phyloP scores from a whole-genome alignment of 1,140 invertebrate species.

The Cataglyphis hispanica region DNA sequence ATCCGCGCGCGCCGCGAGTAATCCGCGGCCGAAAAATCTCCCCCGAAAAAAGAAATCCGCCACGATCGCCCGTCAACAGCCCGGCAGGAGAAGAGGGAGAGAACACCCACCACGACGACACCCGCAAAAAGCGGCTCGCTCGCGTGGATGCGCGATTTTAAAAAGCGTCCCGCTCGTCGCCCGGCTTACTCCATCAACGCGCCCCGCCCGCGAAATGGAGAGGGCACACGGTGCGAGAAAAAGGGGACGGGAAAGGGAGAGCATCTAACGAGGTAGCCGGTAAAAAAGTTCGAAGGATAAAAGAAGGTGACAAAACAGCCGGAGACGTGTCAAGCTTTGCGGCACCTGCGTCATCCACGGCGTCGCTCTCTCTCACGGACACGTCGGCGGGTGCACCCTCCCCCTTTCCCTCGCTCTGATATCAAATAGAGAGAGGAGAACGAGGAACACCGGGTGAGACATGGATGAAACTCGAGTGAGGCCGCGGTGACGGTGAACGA shows the following conservation, averaged over 20 bases:
- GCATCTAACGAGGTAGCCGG: constrained; percentile 72
- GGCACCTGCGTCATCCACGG: constrained; percentile 78
- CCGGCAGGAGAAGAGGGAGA: not conserved
- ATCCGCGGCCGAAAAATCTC: constrained; percentile 58
- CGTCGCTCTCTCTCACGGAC: constrained; percentile 64
- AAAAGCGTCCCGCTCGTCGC: constrained; percentile 70
- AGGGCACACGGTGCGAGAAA: not conserved
- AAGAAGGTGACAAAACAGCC: constrained; percentile 78
- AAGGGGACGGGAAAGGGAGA: constrained; percentile 19
- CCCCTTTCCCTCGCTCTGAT: constrained; percentile 40
- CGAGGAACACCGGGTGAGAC: constrained; percentile 24
- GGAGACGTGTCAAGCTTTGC: constrained; percentile 80
- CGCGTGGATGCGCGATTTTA: constrained; percentile 66
- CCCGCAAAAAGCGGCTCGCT: constrained; percentile 45
- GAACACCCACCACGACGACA: constrained; percentile 1
- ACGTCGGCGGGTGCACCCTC: constrained; percentile 63
- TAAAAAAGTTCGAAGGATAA: constrained; percentile 77
- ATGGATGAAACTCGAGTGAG: constrained; percentile 53
- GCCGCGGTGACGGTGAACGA: constrained; percentile 55
- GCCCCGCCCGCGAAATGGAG: not conserved
- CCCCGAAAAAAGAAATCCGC: constrained; percentile 44
- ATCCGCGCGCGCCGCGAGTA: constrained; percentile 50
- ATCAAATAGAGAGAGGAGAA: constrained; percentile 19
- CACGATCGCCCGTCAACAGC: constrained; percentile 43
- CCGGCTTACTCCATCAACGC: constrained; percentile 77